These are phyloP conservation scores for Brachypterus glaber DNA, from an alignment of 2,888 invertebrate genomes.

Conservation along the genomic window DNA sequence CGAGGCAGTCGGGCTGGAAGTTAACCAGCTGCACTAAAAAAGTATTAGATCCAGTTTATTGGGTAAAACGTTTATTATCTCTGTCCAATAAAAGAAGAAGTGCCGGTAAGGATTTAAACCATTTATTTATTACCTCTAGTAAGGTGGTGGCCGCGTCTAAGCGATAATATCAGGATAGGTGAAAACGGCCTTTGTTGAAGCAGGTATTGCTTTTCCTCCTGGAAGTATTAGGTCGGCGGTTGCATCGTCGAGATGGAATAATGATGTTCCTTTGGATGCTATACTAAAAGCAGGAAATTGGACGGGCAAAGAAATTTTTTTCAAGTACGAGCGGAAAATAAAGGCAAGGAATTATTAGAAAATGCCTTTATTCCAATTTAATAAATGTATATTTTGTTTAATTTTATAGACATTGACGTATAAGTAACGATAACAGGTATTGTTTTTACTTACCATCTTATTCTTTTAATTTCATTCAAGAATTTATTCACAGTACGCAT, in stretches of 20 bases:
- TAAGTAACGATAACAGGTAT: too few relatives aligned
- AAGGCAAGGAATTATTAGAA: too few relatives aligned
- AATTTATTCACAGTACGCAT: constrained; percentile 15
- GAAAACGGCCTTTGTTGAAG: constrained; percentile 13
- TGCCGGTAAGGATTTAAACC: not conserved
- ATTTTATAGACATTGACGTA: too few relatives aligned
- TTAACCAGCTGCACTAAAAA: constrained; percentile 9
- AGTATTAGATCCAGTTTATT: constrained; percentile 12
- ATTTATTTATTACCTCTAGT: constrained; percentile 15
- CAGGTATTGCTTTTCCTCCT: constrained; percentile 13
- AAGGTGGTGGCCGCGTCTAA: constrained; percentile 12
- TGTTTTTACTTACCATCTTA: too few relatives aligned
- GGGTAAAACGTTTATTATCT: constrained; percentile 13
- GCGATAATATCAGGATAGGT: constrained; percentile 17
- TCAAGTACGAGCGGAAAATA: too few relatives aligned
- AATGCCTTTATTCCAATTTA: constrained; percentile 10
- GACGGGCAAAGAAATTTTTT: constrained; percentile 10
- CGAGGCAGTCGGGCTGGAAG: constrained; percentile 18
- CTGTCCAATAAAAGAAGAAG: constrained; percentile 3
- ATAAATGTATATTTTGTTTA: too few relatives aligned
- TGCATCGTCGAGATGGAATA: constrained; percentile 12
- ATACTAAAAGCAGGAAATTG: constrained; percentile 13
- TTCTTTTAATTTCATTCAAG: too few relatives aligned
- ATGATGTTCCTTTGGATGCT: constrained; percentile 12
- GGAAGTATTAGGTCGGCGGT: constrained; percentile 17